Conservation (phyloP, 1,140 invertebrate genomes). For the Orussus abietinus region DNA sequence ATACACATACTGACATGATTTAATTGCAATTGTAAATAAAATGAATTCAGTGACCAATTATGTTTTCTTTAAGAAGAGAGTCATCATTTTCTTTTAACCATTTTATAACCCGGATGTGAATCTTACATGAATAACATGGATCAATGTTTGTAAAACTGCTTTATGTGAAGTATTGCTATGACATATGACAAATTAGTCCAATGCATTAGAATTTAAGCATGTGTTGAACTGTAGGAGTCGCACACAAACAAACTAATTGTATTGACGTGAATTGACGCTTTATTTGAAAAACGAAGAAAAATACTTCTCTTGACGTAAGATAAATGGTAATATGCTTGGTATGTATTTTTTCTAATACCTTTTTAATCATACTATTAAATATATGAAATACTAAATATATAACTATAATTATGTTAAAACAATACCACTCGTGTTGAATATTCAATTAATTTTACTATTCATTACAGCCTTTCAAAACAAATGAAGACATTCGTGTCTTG, state of each 20-base stretch:
- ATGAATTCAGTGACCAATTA: constrained; percentile 14
- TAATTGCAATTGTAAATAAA: constrained; percentile 3
- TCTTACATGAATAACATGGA: no score
- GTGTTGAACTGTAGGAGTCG: constrained; percentile 6
- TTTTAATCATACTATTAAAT: constrained; percentile 14
- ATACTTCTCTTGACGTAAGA: constrained; percentile 12
- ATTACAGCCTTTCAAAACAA: constrained; percentile 30
- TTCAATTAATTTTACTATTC: constrained; percentile 4
- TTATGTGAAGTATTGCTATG: no score
- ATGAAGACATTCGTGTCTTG: constrained; percentile 35
- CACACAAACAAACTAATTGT: constrained; percentile 4
- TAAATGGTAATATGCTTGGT: constrained; percentile 13
- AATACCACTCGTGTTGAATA: constrained; percentile 1
- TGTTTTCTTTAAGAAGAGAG: constrained; percentile 8
- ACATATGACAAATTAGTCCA: no score
- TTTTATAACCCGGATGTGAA: constrained; percentile 9
- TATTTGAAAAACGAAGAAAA: no score
- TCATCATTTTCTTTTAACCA: constrained; percentile 9
- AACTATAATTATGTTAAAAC: constrained; percentile 1
- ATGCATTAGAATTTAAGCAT: constrained; percentile 9
- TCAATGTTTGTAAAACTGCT: no score
- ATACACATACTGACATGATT: constrained; percentile 8
- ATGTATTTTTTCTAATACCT: constrained; percentile 12
- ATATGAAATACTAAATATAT: constrained; percentile 6
- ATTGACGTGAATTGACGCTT: background rate